A percentile compares a stretch with the other conserved stretches of the same genome.
These are phyloP conservation scores for Coboldia fuscipes DNA, from an alignment of 1,140 invertebrate species.

Conservation along the genomic window DNA sequence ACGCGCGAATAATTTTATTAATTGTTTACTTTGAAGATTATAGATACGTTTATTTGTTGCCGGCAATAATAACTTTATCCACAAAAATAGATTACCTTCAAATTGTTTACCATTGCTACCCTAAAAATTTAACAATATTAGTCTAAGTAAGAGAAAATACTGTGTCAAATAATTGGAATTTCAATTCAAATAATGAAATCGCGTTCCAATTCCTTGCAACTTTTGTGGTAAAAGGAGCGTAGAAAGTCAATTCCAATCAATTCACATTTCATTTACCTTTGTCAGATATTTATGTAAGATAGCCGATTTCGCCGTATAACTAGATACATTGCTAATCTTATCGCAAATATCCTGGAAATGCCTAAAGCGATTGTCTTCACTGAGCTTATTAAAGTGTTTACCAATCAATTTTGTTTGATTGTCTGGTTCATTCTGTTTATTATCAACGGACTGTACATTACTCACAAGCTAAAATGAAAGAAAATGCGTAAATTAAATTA, in stretches of 20 bases:
- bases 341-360: constrained; percentile 60
- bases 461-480: too few species aligned
- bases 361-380: constrained; percentile 49
- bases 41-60: constrained; percentile 65
- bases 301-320: constrained; percentile 65
- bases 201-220: too few species aligned
- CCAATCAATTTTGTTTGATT: constrained; percentile 5
- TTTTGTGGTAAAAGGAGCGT: not conserved
- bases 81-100: constrained; percentile 54
- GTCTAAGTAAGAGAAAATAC: too few species aligned
- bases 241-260: not conserved
- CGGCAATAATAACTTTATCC: constrained; percentile 69
- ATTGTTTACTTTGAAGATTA: constrained; percentile 79
- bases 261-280: constrained; percentile 6
- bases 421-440: too few species aligned
- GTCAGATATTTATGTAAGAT: constrained; percentile 37
- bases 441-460: too few species aligned
- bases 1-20: constrained; percentile 71
- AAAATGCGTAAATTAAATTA: too few species aligned
- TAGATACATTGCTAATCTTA: constrained; percentile 48
- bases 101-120: constrained; percentile 44
- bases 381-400: constrained; percentile 6
- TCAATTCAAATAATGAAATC: too few species aligned
- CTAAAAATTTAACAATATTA: constrained; percentile 33
- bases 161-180: too few species aligned